Base-by-base conservation (phyloP, 2,888 invertebrate genomes). In the Chironomus riparius region DNA sequence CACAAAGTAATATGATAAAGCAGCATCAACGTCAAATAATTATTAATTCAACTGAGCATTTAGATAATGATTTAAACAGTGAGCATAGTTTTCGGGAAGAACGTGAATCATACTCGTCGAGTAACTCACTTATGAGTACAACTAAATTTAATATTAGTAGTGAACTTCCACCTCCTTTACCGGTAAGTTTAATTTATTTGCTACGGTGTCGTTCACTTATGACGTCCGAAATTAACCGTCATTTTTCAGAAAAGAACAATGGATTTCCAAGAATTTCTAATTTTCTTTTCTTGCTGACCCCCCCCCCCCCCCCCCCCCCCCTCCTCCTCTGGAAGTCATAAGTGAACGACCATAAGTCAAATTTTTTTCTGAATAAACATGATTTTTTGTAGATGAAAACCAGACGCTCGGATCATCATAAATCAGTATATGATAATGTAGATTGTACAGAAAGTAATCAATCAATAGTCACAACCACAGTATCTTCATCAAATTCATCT, bases 351-450 rank as follows among this genome's bases (percentile, higher is more conserved):
- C n/a, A n/a, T n/a, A n/a, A n/a, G n/a, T n/a, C n/a, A n/a, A n/a
- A n/a, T n/a, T n/a, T n/a, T n/a, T n/a, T 24, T 24, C 22, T 28
- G 5, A 28, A 28, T 38, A 38, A 38, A 38, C 38, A 38, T 38
- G 10, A 38, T 38, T 38, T n/a, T 21, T 65, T 65, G 10, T 21
- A 65, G 65, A 7, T 18, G 18, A 56, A 56, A 18, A 56, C 56
- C n/a, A 56, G 18, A 56, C 84, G 85, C 79, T 86, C 86, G 80
- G 88, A 89, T 77, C 83, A 89, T 70, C 86, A 88, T 77, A 86
- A 88, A 65, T 91, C 91, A 48, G 90, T 90, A 77, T 91, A 91
- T 81, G 92, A 92, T 83, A 91, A 91, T 81, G 88, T 91, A 65
- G 87, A 87, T 2, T 38, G 38, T 38, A 38, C 38, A 78, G 87